Conservation (phyloP, 2,113 vertebrate genomes). For the Pyxicephalus adspersus region DNA sequence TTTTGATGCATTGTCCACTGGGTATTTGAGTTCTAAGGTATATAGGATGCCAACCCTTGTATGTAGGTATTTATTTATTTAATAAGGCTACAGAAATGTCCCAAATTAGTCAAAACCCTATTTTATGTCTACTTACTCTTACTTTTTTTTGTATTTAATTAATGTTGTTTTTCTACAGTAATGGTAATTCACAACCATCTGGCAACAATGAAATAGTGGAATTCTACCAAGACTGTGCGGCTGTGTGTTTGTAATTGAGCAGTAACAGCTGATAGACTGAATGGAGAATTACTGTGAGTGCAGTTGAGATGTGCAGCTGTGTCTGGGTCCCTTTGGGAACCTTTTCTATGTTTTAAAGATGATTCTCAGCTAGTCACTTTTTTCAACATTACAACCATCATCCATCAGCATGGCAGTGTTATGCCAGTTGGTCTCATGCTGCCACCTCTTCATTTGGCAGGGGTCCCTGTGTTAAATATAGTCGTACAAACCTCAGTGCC, state of each 20-base stretch:
- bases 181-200: slow-evolving; percentile 43
- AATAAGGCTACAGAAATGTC: no score
- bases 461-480: slow-evolving; percentile 1
- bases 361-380: slow-evolving; percentile 30
- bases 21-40: no score
- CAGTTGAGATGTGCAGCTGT: slow-evolving; percentile 33
- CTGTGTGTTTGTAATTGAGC: slow-evolving; percentile 44
- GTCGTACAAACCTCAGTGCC: not conserved
- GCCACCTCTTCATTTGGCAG: slow-evolving; percentile 21
- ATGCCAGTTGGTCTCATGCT: slow-evolving; percentile 9
- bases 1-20: no score
- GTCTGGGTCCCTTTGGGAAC: slow-evolving; percentile 15
- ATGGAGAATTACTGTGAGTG: slow-evolving; percentile 32
- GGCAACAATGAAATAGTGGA: slow-evolving; percentile 23
- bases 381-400: slow-evolving; percentile 7
- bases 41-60: no score
- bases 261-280: slow-evolving; percentile 46
- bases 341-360: slow-evolving; percentile 34
- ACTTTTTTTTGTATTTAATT: slow-evolving; percentile 28
- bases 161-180: slow-evolving; percentile 24
- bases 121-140: slow-evolving; percentile 5
- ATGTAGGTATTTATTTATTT: no score
- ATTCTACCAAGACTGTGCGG: slow-evolving; percentile 29
- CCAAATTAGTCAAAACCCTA: not conserved
- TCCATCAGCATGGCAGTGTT: slow-evolving; percentile 9